These are phyloP conservation scores for Cladopsammia gracilis DNA, from an alignment of 64 coral and sea anemone species.

Conservation along the genomic window DNA sequence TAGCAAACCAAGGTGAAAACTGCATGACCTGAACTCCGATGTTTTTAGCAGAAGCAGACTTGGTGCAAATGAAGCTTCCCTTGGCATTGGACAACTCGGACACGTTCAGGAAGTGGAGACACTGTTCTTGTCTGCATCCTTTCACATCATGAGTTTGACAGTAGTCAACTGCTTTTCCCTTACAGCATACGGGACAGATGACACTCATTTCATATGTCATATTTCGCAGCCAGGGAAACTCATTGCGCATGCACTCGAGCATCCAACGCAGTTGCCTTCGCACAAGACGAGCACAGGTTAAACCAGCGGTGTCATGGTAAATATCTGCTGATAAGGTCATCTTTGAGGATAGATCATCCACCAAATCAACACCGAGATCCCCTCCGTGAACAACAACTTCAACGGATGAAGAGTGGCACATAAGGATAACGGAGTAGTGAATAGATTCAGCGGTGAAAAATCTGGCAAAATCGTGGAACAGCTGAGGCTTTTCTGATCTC, in stretches of 20 bases:
- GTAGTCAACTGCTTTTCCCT: neutral
- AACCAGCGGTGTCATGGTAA: neutral
- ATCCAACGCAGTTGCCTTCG: neutral
- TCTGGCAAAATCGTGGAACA: neutral
- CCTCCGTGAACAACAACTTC: neutral
- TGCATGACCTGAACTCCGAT: no score
- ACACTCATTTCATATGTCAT: slow-evolving; percentile 27
- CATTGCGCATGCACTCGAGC: neutral
- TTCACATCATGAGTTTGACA: neutral
- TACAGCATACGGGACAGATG: slow-evolving; percentile 17
- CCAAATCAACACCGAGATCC: no score
- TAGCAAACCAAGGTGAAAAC: no score
- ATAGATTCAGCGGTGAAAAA: neutral
- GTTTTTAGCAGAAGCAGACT: no score
- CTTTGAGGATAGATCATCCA: neutral
- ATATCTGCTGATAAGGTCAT: no score
- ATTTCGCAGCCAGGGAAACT: neutral
- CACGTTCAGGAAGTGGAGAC: no score
- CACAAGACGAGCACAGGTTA: neutral
- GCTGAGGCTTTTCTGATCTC: neutral
- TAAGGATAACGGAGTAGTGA: neutral
- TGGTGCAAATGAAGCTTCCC: no score
- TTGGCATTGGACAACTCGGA: no score
- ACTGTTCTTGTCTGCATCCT: no score
- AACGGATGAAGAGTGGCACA: neutral